phyloP scores from a whole-genome alignment of 2,113 vertebrate genomes.

The Peucedramus taeniatus region DNA sequence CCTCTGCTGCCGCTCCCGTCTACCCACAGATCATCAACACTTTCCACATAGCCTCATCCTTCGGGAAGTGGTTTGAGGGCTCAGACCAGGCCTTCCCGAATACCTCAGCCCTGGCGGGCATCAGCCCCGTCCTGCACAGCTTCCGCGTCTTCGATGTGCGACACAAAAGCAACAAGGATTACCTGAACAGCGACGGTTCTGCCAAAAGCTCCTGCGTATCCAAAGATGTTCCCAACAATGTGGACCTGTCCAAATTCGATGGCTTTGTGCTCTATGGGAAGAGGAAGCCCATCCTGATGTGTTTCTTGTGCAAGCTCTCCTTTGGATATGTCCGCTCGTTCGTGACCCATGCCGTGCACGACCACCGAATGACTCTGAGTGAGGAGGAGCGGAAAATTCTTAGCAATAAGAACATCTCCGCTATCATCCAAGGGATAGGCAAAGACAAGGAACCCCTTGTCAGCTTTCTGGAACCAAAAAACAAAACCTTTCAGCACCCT shows the following conservation, averaged over 20 bases:
- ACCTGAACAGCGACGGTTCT: constrained; percentile 99
- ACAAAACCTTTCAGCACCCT: constrained; percentile 88
- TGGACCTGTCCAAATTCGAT: constrained; percentile 99
- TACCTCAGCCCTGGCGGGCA: constrained; percentile 98
- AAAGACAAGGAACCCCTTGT: constrained; percentile 99
- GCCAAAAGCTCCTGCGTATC: constrained; percentile 99
- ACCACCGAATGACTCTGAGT: constrained; percentile 97
- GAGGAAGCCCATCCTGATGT: constrained; percentile 99
- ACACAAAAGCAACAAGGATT: constrained; percentile 99
- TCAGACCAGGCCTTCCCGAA: constrained; percentile 97
- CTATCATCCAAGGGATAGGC: constrained; percentile 99
- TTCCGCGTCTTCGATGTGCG: constrained; percentile 99
- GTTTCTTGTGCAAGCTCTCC: constrained; percentile 99
- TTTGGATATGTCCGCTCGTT: constrained; percentile 97
- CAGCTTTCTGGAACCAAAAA: constrained; percentile 99
- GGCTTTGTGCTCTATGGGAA: constrained; percentile 97
- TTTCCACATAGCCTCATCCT: constrained; percentile 99
- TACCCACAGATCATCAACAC: constrained; percentile 99
- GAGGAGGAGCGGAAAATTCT: constrained; percentile 96
- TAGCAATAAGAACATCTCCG: constrained; percentile 97
- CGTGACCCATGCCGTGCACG: constrained; percentile 96
- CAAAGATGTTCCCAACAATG: constrained; percentile 99
- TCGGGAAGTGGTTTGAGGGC: constrained; percentile 98
- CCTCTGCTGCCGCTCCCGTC: constrained; percentile 81
- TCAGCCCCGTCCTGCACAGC: constrained; percentile 99